Evolutionary conservation across 1,140 invertebrate genomes (phyloP), one percentile per base, ranked within the genome.

Genomic region (Pachypeltis micranthus): DNA sequence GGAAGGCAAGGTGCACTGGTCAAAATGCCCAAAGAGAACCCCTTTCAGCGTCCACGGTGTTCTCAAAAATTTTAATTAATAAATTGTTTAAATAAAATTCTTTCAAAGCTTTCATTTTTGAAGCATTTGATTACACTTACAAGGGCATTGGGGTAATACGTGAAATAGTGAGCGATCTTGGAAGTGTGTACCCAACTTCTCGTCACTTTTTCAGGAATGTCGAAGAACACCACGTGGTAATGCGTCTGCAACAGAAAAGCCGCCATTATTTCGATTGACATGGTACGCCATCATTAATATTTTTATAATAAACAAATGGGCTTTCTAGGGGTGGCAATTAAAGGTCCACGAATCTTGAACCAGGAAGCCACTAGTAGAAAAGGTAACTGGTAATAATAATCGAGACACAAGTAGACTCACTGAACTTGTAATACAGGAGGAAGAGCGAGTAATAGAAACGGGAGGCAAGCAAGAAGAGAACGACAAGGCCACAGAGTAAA

Each of bases 141-240:
- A 10, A 39, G 7, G 7, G 7, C 34, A n/a, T 10, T 39, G 7
- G 34, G 34, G 34, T 10, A 51, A 21, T 51, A 21, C 12, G 23
- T 21, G 47, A 21, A 10, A 10, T 51, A 10, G 47, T 51, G 12
- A 21, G 47, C 34, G 7, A 39, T 39, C 34, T n/a, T 7, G 7
- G 34, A 39, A n/a, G 7, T 51, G 47, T 10, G 47, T 16, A 51
- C 47, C 47, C 47, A 51, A 51, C 47, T 51, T 7, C 47, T 7
- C 7, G 47, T 51, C 7, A 51, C 47, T 21, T 51, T 51, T 4
- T 21, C 47, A 21, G 10, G 10, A 3, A 10, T 21, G 47, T 51
- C 47, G 47, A 51, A 51, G 47, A 51, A 51, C 10, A 51, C 47
- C 47, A 51, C 47, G 47, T 51, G 12, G 47, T 51, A 51, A 21